phyloP scores from a whole-genome alignment of 64 coral and sea anemone genomes.

The Orbicella faveolata region DNA sequence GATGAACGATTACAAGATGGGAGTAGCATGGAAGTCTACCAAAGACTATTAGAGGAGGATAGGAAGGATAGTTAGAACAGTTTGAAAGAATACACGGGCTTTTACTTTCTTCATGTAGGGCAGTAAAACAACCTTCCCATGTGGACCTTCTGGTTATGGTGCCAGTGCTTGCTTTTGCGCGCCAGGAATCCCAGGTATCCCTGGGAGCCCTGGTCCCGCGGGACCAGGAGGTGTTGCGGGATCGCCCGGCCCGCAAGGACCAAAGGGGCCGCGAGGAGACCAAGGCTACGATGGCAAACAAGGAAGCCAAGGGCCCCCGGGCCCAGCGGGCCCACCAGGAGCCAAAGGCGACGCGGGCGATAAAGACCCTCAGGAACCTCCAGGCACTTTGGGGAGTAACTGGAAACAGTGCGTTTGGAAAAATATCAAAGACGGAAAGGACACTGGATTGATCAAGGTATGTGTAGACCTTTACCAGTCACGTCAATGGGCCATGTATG shows the following conservation, averaged over 20 bases:
- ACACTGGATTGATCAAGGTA: conserved; percentile 1
- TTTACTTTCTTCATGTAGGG: neutral
- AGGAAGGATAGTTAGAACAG: too few relatives aligned
- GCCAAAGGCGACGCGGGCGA: neutral
- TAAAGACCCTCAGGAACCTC: neutral
- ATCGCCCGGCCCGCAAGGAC: neutral
- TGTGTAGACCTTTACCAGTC: neutral
- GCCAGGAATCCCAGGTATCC: neutral
- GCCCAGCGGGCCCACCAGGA: neutral
- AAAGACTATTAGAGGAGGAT: too few relatives aligned
- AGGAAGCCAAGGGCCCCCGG: neutral
- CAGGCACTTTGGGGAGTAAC: neutral
- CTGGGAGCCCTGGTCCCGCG: neutral
- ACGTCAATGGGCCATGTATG: too few relatives aligned
- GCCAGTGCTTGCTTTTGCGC: neutral
- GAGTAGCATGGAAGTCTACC: too few relatives aligned
- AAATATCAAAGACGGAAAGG: neutral
- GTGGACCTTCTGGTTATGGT: neutral
- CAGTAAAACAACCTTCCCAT: neutral
- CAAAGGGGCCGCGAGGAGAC: neutral
- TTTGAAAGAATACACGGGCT: too few relatives aligned
- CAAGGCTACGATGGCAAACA: neutral
- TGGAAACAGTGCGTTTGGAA: neutral
- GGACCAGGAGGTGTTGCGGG: neutral
- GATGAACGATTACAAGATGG: too few relatives aligned